Percentiles rank a stretch among this genome's conserved stretches.
Conservation (phyloP, 2,888 invertebrate species). For the Notocelia uddmanniana region DNA sequence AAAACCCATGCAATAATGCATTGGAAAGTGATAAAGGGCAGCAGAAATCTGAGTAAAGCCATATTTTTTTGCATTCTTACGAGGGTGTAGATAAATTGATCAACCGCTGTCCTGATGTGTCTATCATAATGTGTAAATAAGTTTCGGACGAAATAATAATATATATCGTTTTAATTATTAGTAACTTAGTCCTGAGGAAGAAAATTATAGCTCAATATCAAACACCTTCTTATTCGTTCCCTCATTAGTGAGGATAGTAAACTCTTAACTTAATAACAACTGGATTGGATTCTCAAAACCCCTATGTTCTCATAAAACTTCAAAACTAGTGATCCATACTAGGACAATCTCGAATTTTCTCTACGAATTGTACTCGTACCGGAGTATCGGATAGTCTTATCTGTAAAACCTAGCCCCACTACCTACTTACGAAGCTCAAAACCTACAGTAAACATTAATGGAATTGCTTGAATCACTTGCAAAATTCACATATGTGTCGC, state of each 20-base stretch:
- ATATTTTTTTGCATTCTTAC: neutral
- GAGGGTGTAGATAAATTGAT: neutral
- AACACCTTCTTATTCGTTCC: neutral
- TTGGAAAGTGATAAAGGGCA: neutral
- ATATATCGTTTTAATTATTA: too few relatives aligned
- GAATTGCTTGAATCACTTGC: slow-evolving; percentile 29
- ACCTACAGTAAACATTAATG: slow-evolving; percentile 18
- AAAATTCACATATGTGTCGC: slow-evolving; percentile 24
- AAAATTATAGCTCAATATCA: too few relatives aligned
- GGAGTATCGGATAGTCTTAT: neutral
- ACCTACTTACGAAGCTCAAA: slow-evolving; percentile 12
- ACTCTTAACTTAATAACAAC: neutral
- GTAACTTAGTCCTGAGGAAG: too few relatives aligned
- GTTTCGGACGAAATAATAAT: too few relatives aligned
- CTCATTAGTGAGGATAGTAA: neutral
- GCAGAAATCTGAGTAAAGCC: neutral
- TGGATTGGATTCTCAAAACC: neutral
- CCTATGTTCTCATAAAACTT: neutral
- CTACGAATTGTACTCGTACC: neutral
- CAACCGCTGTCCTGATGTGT: neutral
- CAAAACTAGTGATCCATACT: neutral
- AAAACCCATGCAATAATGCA: neutral
- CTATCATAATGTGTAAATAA: too few relatives aligned
- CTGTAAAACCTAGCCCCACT: neutral
- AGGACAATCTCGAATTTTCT: neutral